Evolutionary conservation across 2,113 vertebrate genomes (phyloP).

Genomic region (Grammomys dolichurus): DNA sequence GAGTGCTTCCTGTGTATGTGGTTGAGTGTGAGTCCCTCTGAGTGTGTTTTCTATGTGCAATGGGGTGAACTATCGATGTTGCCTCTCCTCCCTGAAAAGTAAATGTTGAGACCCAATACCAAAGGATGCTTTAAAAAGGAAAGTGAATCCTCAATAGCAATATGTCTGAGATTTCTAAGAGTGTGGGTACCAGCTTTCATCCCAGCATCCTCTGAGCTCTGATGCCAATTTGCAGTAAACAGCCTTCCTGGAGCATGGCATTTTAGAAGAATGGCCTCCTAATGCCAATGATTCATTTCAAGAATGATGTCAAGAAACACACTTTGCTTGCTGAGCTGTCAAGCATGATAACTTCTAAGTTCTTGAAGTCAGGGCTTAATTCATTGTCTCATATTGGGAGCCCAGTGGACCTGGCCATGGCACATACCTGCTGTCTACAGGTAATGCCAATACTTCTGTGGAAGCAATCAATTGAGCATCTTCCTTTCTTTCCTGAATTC

Average conservation of each 20-base stretch:
- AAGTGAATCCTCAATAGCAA: neutral
- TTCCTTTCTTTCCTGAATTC: conserved; percentile 58
- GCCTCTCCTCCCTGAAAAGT: conserved; percentile 45
- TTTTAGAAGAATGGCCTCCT: conserved; percentile 70
- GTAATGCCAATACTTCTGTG: conserved; percentile 68
- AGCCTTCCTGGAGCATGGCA: conserved; percentile 63
- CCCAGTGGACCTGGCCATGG: conserved; percentile 73
- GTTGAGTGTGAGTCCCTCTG: neutral
- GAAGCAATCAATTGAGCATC: conserved; percentile 74
- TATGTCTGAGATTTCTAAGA: conserved; percentile 65
- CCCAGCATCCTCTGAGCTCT: conserved; percentile 38
- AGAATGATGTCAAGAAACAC: conserved; percentile 71
- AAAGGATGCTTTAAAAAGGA: neutral
- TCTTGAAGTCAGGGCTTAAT: conserved; percentile 75
- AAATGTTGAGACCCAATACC: conserved; percentile 65
- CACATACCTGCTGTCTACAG: conserved; percentile 67
- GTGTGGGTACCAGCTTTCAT: conserved; percentile 47
- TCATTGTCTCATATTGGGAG: conserved; percentile 75
- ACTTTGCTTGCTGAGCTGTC: conserved; percentile 78
- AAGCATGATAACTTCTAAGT: conserved; percentile 78
- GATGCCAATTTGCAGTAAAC: conserved; percentile 69
- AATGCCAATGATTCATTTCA: conserved; percentile 72
- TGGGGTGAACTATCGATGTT: neutral
- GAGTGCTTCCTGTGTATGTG: neutral
- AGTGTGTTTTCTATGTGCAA: too few species aligned